A percentile compares a stretch with the other conserved stretches of the same genome.
Evolutionary conservation across 2,113 vertebrate species (phyloP).

Genomic region (Sturnus vulgaris): DNA sequence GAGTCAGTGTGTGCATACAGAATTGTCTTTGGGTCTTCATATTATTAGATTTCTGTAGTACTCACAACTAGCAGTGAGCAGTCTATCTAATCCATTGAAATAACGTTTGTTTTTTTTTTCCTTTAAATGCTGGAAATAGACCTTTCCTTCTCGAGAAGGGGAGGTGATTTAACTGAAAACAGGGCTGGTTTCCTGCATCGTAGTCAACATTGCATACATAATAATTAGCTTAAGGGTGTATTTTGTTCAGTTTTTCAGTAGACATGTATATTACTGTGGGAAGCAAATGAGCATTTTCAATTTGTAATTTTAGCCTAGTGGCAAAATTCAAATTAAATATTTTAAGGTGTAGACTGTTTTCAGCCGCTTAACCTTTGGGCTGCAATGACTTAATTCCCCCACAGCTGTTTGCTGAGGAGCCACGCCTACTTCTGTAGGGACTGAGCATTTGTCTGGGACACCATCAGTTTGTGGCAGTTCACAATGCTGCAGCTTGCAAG

Average conservation of each 20-base stretch:
- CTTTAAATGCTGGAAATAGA: neutral
- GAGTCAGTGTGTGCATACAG: neutral
- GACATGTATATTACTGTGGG: neutral
- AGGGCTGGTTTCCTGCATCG: neutral
- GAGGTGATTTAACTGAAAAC: neutral
- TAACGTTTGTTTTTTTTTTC: neutral
- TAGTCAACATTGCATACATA: neutral
- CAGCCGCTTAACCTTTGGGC: neutral
- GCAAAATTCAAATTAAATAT: neutral
- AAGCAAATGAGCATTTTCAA: neutral
- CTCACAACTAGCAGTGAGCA: neutral
- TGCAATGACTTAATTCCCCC: neutral
- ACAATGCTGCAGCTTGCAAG: neutral
- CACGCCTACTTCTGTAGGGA: neutral
- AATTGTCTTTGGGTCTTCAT: neutral
- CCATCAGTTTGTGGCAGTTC: neutral
- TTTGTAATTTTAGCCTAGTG: neutral
- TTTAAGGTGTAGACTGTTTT: neutral
- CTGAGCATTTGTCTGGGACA: neutral
- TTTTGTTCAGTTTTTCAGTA: neutral
- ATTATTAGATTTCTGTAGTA: neutral
- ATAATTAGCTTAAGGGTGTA: neutral
- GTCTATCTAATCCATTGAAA: neutral
- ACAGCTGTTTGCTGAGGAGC: neutral
- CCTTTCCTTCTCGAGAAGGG: neutral